Evolutionary conservation across 30 jellyfish, hydroid and myxozoan species (phyloP).

Genomic region (Calvadosia cruxmelitensis): DNA sequence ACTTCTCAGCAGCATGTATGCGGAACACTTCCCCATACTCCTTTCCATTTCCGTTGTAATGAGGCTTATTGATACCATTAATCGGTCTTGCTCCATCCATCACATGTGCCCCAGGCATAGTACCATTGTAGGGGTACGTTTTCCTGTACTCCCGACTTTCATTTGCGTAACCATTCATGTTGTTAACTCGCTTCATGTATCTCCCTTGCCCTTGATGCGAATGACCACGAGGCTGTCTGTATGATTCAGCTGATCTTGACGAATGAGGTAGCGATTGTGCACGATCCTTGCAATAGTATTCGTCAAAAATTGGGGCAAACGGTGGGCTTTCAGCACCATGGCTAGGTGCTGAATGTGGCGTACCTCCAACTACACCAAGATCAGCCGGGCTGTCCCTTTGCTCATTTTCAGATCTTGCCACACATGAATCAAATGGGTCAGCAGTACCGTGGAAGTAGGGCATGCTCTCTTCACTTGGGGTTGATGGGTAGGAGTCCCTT

Average conservation of each 20-base stretch:
- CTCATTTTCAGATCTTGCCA: background rate
- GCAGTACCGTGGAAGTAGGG: slow-evolving; percentile 41
- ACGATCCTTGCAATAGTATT: background rate
- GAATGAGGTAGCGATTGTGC: background rate
- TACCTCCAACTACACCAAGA: background rate
- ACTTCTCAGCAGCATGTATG: slow-evolving; percentile 46
- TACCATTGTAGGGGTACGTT: background rate
- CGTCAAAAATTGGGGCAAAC: background rate
- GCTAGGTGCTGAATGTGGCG: background rate
- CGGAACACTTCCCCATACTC: slow-evolving; percentile 1
- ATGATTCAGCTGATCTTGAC: background rate
- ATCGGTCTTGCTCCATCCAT: background rate
- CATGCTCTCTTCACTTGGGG: slow-evolving; percentile 84
- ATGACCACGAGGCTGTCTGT: background rate
- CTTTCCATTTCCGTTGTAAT: background rate
- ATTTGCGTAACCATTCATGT: background rate
- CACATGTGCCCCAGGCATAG: background rate
- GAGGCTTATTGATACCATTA: background rate
- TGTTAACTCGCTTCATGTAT: background rate
- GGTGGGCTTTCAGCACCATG: background rate
- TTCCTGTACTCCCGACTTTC: background rate
- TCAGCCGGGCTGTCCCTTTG: background rate
- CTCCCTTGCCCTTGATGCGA: background rate
- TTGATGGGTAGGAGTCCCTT: slow-evolving; percentile 58
- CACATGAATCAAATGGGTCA: slow-evolving; percentile 12